These are phyloP conservation scores for Cheilosia pagana DNA, from an alignment of 2,888 invertebrate genomes.

Conservation along the genomic window DNA sequence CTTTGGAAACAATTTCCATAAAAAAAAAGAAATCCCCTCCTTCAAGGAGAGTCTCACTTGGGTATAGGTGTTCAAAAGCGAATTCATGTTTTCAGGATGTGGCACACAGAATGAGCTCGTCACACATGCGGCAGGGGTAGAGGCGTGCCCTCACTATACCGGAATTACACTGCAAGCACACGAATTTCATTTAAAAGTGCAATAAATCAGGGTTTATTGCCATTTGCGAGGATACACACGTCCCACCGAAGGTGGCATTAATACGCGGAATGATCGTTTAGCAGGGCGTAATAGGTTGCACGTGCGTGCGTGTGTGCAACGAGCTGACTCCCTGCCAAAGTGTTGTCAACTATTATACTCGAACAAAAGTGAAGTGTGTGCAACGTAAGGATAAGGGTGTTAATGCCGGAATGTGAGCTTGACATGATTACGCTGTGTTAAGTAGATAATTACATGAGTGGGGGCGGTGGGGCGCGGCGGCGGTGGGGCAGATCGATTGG, in stretches of 20 bases:
- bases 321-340: conserved; percentile 24
- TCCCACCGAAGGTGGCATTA: conserved; percentile 37
- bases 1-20: conserved; percentile 51
- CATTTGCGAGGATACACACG: conserved; percentile 49
- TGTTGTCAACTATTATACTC: conserved; percentile 37
- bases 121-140: conserved; percentile 14
- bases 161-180: conserved; percentile 63
- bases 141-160: conserved; percentile 37
- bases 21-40: conserved; percentile 14
- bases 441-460: conserved; percentile 65
- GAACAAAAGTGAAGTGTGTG: conserved; percentile 46
- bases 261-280: conserved; percentile 59
- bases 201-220: conserved; percentile 74
- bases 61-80: conserved; percentile 10
- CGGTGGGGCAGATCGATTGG: conserved; percentile 30
- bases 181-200: conserved; percentile 74
- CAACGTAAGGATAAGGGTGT: conserved; percentile 66
- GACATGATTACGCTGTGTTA: conserved; percentile 70
- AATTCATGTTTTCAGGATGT: conserved; percentile 51
- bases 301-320: conserved; percentile 54
- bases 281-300: conserved; percentile 54
- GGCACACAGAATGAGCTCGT: conserved; percentile 55
- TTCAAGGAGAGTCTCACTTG: conserved; percentile 21
- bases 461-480: not conserved
- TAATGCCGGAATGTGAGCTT: conserved; percentile 65